Evolutionary conservation across 2,113 vertebrate genomes (phyloP), one percentile per base, ranked within the genome.

Genomic region (Zapornia atra): DNA sequence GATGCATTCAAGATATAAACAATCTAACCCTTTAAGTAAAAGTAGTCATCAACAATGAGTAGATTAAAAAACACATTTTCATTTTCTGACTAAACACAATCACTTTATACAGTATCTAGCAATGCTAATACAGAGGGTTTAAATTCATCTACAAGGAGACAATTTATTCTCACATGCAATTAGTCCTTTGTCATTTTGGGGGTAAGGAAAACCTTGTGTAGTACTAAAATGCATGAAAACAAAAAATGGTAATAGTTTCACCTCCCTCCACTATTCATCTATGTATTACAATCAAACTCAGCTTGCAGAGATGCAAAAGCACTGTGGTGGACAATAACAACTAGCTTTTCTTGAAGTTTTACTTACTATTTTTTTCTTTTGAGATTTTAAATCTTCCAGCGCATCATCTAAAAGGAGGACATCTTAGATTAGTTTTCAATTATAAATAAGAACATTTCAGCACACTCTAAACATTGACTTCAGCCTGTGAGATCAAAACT

Each of bases 361-460:
- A 99, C 99, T 99, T 98, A 99, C 99, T 96, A 99, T 99, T 99
- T 99, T 99, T 97, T 98, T 98, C 98, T 99, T 99, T 96, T 99
- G 98, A 90, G 96, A 97, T 97, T 99, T 99, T 94, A 99, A 98
- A 92, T 99, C 99, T 96, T 99, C 99, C 92, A 99, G 96, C 2
- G 99, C 99, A 91, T 99, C 99, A 98, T 99, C 99, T 99, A 93
- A 89, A 97, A 97, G 86, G 87, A 91, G 87, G 48, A 98, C 75
- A 96, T 60, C 57, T 86, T 33, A 64, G 2, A 61, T 97, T 93
- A 97, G 78, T 95, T 92, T 61, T 64, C 34, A 97, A 76, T 86
- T 61, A 87, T 6, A 91, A 89, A 84, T 17, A 88, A 70, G 22
- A 82, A 10, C n/a, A 92, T 54, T 92, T 72, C 54, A 86, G 40